Percentiles rank a stretch among this genome's conserved stretches.
Conservation (phyloP, 2,888 invertebrate species). For the Cheilosia scutellata region DNA sequence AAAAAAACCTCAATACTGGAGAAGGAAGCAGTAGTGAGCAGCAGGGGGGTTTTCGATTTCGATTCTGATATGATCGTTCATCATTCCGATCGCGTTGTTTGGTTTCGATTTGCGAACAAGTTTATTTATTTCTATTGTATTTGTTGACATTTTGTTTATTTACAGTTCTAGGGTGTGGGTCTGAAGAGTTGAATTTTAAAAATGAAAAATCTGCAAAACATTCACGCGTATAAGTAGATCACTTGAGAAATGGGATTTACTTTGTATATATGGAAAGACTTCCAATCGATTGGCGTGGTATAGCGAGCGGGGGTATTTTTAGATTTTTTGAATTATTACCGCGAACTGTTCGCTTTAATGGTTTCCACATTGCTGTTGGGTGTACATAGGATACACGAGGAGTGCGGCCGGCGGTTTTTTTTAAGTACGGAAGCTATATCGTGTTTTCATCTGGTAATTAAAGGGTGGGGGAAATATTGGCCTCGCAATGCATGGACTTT, state of each 20-base stretch:
- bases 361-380: constrained; percentile 29
- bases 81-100: constrained; percentile 28
- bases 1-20: constrained; percentile 11
- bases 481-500: background rate
- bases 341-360: constrained; percentile 17
- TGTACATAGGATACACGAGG: background rate
- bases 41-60: background rate
- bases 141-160: constrained; percentile 54
- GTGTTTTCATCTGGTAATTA: constrained; percentile 23
- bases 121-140: constrained; percentile 37
- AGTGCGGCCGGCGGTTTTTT: background rate
- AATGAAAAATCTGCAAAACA: constrained; percentile 1
- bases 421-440: constrained; percentile 16
- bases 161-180: background rate
- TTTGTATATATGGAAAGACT: background rate
- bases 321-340: constrained; percentile 43
- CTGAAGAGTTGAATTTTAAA: constrained; percentile 9
- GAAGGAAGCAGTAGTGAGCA: constrained; percentile 1
- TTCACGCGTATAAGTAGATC: background rate
- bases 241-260: constrained; percentile 16
- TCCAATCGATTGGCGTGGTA: constrained; percentile 9
- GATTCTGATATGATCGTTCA: constrained; percentile 12
- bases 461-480: constrained; percentile 3
- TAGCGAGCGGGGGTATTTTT: constrained; percentile 19
- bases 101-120: constrained; percentile 27